These are phyloP conservation scores for Gerris lacustris DNA, from an alignment of 2,888 invertebrate species.

Conservation along the genomic window DNA sequence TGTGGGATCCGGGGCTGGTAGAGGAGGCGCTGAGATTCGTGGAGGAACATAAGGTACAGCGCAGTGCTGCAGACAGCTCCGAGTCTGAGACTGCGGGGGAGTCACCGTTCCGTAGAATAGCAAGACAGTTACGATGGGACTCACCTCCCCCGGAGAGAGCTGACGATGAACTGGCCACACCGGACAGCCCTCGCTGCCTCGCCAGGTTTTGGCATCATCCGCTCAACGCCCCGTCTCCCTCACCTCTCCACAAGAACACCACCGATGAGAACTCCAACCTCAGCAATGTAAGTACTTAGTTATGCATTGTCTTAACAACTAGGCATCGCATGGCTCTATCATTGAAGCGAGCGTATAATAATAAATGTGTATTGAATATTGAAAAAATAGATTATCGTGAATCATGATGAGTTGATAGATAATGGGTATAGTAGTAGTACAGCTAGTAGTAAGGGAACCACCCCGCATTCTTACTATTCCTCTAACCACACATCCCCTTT, in stretches of 20 bases:
- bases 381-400: no score
- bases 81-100: conserved; percentile 37
- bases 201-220: conserved; percentile 23
- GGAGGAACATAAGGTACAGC: conserved; percentile 55
- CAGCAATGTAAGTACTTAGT: neutral
- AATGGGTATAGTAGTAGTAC: no score
- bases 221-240: conserved; percentile 41
- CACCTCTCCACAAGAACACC: conserved; percentile 32
- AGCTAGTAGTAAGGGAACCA: no score
- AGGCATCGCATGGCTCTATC: no score
- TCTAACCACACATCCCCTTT: no score
- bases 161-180: conserved; percentile 57
- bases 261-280: conserved; percentile 29
- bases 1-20: conserved; percentile 76
- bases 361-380: no score
- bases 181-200: conserved; percentile 42
- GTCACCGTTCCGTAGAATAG: conserved; percentile 62
- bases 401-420: no score
- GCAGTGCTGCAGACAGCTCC: conserved; percentile 9
- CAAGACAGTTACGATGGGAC: conserved; percentile 53
- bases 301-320: neutral
- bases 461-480: no score
- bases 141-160: neutral
- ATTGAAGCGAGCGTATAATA: no score
- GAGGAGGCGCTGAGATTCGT: conserved; percentile 75